These are phyloP conservation scores for Arctopsyche grandis DNA, from an alignment of 1,140 invertebrate genomes.

Conservation along the genomic window DNA sequence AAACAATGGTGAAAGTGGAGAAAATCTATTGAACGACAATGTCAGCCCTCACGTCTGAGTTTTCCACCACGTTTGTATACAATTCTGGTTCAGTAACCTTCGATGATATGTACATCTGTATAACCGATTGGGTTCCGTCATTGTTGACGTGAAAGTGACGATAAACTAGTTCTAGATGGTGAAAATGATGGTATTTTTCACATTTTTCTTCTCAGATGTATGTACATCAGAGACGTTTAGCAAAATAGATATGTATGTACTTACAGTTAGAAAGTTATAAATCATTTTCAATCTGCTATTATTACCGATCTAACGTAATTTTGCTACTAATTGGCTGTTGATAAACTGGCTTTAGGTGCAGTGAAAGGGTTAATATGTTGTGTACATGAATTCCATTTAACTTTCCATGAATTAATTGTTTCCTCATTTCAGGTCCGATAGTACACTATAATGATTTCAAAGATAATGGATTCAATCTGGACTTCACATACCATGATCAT, in stretches of 20 bases:
- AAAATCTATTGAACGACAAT: background rate
- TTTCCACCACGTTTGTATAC: background rate
- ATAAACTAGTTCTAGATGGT: background rate
- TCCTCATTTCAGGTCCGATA: constrained; percentile 44
- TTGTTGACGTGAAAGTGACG: background rate
- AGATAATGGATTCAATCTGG: constrained; percentile 65
- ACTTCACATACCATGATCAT: constrained; percentile 91
- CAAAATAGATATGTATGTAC: too few species aligned
- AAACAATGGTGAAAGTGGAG: constrained; percentile 11
- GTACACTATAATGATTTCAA: constrained; percentile 48
- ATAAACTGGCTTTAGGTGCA: too few species aligned
- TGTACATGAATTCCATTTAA: too few species aligned
- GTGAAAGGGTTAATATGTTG: too few species aligned
- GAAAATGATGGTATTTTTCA: background rate
- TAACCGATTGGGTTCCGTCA: background rate
- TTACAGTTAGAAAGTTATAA: too few species aligned
- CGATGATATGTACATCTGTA: too few species aligned
- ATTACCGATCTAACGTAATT: too few species aligned
- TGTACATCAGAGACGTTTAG: too few species aligned
- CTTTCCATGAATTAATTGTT: too few species aligned
- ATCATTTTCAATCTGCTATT: too few species aligned
- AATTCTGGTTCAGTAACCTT: too few species aligned
- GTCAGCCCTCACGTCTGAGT: background rate
- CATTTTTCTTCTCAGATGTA: background rate
- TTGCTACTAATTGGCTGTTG: too few species aligned